Evolutionary conservation across 2,113 vertebrate genomes (phyloP).

Genomic region (Peromyscus maniculatus): DNA sequence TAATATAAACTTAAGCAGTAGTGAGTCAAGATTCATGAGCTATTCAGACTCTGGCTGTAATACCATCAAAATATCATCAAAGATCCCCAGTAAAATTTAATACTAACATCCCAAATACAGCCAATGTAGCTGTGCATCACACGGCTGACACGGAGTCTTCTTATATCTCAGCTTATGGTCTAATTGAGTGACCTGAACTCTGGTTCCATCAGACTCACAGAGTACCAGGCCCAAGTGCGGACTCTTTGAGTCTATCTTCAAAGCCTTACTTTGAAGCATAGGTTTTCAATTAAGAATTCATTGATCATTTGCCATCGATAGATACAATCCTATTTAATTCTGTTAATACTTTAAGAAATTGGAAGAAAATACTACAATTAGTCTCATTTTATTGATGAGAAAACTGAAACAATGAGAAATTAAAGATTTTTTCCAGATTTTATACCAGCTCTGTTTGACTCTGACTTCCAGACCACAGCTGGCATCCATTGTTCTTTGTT

Average conservation of each 20-base stretch:
- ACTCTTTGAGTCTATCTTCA: not conserved
- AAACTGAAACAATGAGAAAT: not conserved
- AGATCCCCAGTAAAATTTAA: not conserved
- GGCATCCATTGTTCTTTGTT: not conserved
- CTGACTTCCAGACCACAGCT: not conserved
- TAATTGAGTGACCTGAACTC: not conserved
- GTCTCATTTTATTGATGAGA: not conserved
- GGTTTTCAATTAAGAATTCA: not conserved
- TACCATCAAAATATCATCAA: not conserved
- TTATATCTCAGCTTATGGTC: not conserved
- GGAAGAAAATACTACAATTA: not conserved
- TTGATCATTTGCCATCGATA: not conserved
- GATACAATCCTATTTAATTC: not conserved
- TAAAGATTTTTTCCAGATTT: not conserved
- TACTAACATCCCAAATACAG: not conserved
- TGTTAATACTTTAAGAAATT: not conserved
- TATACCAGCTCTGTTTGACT: not conserved
- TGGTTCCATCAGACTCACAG: not conserved
- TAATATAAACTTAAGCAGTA: fast-evolving
- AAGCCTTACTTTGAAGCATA: not conserved
- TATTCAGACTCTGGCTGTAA: not conserved
- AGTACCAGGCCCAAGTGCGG: not conserved
- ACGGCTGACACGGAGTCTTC: not conserved
- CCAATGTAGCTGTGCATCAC: not conserved
- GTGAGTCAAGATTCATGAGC: not conserved